Base-by-base conservation (phyloP, 2,888 invertebrate species). In the Loripinus fragilis region DNA sequence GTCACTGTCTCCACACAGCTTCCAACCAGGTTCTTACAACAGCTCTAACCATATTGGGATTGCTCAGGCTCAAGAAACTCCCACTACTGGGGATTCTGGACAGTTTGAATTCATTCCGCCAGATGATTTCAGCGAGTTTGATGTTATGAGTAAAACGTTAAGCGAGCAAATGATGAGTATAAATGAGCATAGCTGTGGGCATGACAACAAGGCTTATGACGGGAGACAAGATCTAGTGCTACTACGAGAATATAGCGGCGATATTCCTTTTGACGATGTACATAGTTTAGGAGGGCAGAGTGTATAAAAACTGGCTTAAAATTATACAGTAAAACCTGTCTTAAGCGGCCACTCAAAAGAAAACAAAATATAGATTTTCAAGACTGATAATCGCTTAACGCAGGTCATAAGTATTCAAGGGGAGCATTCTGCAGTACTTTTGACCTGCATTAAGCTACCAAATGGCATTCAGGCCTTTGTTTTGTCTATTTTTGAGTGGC, bases 121-220 rank as follows among this genome's bases (percentile, higher is more conserved):
- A 30, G 83, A 83, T 50, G 80, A 77, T 64, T 28, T 75, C 25
- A 69, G 70, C 25, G 70, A 74, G n/a, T 77, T 68, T 71, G 83
- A 83, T 65, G 66, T 30, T 3, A 23, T 30, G 0, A 83, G 83
- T 42, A 72, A 76, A 35, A 71, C 80, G 5, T 67, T 67, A 30
- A 77, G 79, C 28, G 78, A 80, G 42, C 83, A 83, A 71, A 78
- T 83, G 71, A 66, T 55, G 70, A 72, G 74, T 42, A 80, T 83
- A 45, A 76, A 76, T 10, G 77, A 78, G 33, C 48, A 65, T 38
- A 80, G 80, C 50, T 15, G 10, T 42, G 67, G 67, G 17, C 28
- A 41, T 25, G 42, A 42, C 42, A 45, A 45, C 17, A 41, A 45
- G 42, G 67, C 25, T 2, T 67, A 67, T 45, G 45, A 67, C 42